These are phyloP conservation scores for Esperia sulphurella DNA, from an alignment of 2,888 invertebrate species.

Conservation along the genomic window DNA sequence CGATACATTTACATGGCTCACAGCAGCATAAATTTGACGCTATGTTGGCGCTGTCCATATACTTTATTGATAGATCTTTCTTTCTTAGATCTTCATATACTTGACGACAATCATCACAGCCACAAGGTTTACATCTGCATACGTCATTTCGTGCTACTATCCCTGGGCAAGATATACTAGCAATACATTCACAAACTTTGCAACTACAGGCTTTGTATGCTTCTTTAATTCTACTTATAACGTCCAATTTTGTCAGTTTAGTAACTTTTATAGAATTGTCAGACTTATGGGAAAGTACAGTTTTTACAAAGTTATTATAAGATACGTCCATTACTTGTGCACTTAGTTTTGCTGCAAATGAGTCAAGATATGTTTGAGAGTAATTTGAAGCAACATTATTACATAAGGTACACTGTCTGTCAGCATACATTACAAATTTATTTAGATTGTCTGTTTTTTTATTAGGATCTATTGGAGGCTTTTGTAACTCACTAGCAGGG, in stretches of 20 bases:
- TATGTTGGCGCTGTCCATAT: background rate
- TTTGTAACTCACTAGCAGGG: background rate
- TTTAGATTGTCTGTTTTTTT: background rate
- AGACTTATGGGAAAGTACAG: conserved; percentile 8
- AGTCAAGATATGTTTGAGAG: background rate
- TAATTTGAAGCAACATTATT: background rate
- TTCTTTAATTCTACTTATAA: conserved; percentile 48
- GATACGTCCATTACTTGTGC: conserved; percentile 46
- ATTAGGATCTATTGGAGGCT: too few relatives aligned
- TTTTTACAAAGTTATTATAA: conserved; percentile 30
- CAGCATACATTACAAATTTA: background rate
- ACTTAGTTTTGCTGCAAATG: conserved; percentile 32
- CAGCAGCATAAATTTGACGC: conserved; percentile 29
- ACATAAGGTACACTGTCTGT: background rate
- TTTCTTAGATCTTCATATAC: background rate
- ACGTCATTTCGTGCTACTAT: background rate
- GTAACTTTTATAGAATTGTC: background rate
- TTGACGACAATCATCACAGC: conserved; percentile 32
- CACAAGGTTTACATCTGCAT: conserved; percentile 24
- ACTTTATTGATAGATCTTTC: background rate
- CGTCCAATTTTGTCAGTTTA: conserved; percentile 27
- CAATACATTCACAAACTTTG: conserved; percentile 57
- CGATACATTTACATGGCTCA: conserved; percentile 36
- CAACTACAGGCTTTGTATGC: conserved; percentile 59
- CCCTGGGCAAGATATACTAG: background rate